phyloP scores from a whole-genome alignment of 1,140 invertebrate species.

The Paramacrobiotus metropolitanus region DNA sequence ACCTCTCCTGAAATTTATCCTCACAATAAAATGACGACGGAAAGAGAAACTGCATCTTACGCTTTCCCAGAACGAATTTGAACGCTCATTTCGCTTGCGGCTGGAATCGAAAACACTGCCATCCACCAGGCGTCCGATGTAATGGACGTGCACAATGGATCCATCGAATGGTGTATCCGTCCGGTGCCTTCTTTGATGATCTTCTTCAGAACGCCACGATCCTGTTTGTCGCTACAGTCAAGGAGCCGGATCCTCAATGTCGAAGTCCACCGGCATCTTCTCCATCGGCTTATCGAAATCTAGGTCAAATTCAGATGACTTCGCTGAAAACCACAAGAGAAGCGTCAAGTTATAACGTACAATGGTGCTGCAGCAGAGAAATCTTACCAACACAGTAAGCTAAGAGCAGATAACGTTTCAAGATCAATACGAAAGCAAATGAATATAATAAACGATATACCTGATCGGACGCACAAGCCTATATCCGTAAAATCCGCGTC shows the following conservation, averaged over 20 bases:
- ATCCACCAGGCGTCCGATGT: conserved; percentile 56
- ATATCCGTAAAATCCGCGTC: too few relatives aligned
- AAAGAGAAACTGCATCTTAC: conserved; percentile 22
- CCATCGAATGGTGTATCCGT: conserved; percentile 31
- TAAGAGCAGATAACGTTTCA: too few relatives aligned
- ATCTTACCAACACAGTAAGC: too few relatives aligned
- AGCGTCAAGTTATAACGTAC: too few relatives aligned
- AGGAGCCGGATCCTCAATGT: not conserved
- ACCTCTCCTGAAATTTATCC: conserved; percentile 34
- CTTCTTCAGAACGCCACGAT: not conserved
- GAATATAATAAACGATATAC: too few relatives aligned
- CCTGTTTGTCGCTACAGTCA: not conserved
- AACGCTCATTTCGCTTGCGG: conserved; percentile 52
- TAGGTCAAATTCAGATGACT: too few relatives aligned
- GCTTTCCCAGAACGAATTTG: conserved; percentile 52
- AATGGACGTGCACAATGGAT: conserved; percentile 61
- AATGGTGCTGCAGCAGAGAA: too few relatives aligned
- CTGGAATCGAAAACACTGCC: conserved; percentile 85
- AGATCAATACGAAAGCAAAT: too few relatives aligned
- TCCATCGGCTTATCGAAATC: too few relatives aligned
- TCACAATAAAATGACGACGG: conserved; percentile 8
- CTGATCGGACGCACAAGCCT: too few relatives aligned
- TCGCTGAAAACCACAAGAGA: too few relatives aligned
- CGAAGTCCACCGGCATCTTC: not conserved
- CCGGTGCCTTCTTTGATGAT: not conserved